phyloP scores from a whole-genome alignment of 2,113 vertebrate genomes.

The Poecile atricapillus region DNA sequence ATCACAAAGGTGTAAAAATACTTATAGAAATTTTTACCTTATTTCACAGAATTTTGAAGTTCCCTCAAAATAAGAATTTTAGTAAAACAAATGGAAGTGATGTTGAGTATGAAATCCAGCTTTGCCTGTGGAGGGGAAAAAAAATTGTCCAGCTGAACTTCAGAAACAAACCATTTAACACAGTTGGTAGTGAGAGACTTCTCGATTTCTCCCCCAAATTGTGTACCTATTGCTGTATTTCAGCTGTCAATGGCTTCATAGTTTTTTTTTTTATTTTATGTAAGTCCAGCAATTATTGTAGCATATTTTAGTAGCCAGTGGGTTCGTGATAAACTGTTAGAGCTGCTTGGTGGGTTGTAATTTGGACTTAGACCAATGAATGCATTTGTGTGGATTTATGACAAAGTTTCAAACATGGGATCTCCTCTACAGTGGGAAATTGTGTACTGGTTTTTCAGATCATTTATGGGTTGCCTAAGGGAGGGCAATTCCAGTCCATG shows the following conservation, averaged over 20 bases:
- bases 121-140: not conserved
- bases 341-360: not conserved
- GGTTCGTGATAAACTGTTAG: not conserved
- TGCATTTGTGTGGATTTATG: not conserved
- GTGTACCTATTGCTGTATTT: not conserved
- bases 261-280: not conserved
- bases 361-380: not conserved
- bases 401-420: not conserved
- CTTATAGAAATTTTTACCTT: not conserved
- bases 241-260: not conserved
- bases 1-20: not conserved
- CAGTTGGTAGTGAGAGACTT: not conserved
- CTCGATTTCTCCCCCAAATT: not conserved
- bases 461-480: not conserved
- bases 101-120: not conserved
- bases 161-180: not conserved
- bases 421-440: not conserved
- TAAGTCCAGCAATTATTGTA: not conserved
- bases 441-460: not conserved
- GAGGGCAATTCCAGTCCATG: not conserved
- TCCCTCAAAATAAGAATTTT: not conserved
- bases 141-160: not conserved
- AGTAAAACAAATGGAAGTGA: not conserved
- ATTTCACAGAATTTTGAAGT: not conserved
- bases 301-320: not conserved